These are phyloP conservation scores for Agrenia bidenticulata DNA, from an alignment of 2,888 invertebrate genomes.

Conservation along the genomic window DNA sequence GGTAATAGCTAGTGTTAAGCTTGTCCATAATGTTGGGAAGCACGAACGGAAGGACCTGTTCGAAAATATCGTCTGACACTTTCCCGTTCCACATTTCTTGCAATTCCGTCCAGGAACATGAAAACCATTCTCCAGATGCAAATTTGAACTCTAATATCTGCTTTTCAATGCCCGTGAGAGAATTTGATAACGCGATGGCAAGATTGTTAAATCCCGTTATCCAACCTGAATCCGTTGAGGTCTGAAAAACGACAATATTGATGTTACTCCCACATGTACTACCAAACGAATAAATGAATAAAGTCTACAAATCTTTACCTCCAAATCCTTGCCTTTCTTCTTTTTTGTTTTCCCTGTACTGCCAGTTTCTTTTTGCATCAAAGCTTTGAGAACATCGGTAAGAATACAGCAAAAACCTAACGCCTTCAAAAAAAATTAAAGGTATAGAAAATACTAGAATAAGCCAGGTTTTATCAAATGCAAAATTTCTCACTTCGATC, in stretches of 20 bases:
- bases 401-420: slow-evolving; percentile 35
- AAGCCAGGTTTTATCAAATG: neutral
- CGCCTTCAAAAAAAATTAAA: slow-evolving; percentile 31
- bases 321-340: slow-evolving; percentile 34
- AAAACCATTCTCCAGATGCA: slow-evolving; percentile 15
- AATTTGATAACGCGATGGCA: slow-evolving; percentile 10
- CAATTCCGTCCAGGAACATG: slow-evolving; percentile 26
- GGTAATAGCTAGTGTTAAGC: slow-evolving; percentile 31
- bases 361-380: slow-evolving; percentile 22
- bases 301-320: too few species aligned
- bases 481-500: slow-evolving; percentile 30
- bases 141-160: slow-evolving; percentile 15
- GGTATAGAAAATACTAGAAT: too few species aligned
- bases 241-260: neutral
- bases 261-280: too few species aligned
- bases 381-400: slow-evolving; percentile 29
- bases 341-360: slow-evolving; percentile 23
- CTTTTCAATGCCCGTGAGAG: slow-evolving; percentile 25
- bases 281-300: too few species aligned
- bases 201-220: slow-evolving; percentile 21
- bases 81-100: slow-evolving; percentile 19
- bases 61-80: slow-evolving; percentile 24
- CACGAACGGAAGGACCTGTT: slow-evolving; percentile 31
- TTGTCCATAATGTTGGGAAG: slow-evolving; percentile 31
- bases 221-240: neutral